A percentile compares a stretch with the other conserved stretches of the same genome.
Conservation (phyloP, 2,888 invertebrate genomes). For the Leptinotarsa juncta region DNA sequence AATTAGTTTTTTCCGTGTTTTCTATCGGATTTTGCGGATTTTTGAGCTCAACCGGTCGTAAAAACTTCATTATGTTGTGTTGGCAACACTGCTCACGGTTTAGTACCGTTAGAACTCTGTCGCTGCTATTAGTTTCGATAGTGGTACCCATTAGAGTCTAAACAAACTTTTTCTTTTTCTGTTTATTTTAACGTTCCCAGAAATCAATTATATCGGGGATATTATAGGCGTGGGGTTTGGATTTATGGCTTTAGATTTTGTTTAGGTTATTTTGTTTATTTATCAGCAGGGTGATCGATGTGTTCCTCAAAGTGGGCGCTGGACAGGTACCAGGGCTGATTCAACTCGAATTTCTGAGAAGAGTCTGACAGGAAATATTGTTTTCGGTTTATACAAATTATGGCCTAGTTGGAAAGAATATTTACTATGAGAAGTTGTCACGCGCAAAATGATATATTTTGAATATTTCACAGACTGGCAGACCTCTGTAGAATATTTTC, state of each 20-base stretch:
- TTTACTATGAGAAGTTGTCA: neutral
- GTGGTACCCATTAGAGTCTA: neutral
- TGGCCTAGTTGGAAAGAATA: neutral
- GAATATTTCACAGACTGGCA: neutral
- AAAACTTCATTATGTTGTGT: too few relatives aligned
- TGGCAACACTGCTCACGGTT: too few relatives aligned
- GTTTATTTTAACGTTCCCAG: slow-evolving; percentile 1
- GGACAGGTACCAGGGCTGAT: neutral
- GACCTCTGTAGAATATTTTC: neutral
- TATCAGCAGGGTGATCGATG: slow-evolving; percentile 4
- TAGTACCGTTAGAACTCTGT: neutral
- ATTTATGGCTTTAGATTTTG: slow-evolving; percentile 5
- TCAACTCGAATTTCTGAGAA: neutral
- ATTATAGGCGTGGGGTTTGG: neutral
- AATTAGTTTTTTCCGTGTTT: too few relatives aligned
- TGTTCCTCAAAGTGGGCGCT: neutral
- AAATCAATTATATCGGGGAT: neutral
- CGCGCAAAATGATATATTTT: neutral
- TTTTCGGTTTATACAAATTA: slow-evolving; percentile 1
- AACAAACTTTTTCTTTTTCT: neutral
- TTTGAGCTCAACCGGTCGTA: too few relatives aligned
- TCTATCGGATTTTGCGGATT: too few relatives aligned
- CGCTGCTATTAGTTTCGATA: neutral
- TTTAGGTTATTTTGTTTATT: slow-evolving; percentile 14
- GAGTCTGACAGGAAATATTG: neutral